Base-by-base conservation (phyloP, 2,888 invertebrate genomes). In the Podotricha telesiphe region DNA sequence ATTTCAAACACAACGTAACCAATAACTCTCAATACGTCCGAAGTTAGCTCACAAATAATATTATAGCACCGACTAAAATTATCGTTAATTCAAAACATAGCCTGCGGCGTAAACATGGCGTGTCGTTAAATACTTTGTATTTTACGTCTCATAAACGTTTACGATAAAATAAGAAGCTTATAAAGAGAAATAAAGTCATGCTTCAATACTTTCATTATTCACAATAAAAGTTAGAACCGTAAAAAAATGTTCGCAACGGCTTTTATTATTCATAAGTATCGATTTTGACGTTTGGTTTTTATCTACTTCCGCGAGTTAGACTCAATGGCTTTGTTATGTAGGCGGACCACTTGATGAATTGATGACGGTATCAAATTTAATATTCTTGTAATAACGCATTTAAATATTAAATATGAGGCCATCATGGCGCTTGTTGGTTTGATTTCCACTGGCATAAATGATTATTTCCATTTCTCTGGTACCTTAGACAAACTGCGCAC, bases 81-180 rank as follows among this genome's bases (percentile, higher is more conserved):
- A 74, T 67, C 68, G 62, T 67, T 72, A 68, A 71, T 70, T 62
- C 68, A 34, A 69, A 73, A 70, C 67, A 65, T 56, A 65, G 65
- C 70, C 72, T 48, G 69, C 20, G 67, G 72, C 63, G 67, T 65
- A 68, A 73, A 73, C 69, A 68, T 66, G 72, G 67, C 66, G 53
- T 37, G 20, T 71, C 73, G 71, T 73, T 73, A 75, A 75, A 72
- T 68, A 72, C 68, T 73, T 70, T 65, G 68, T 69, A 71, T 70
- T 73, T 73, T 71, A 75, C 69, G 72, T 72, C 67, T 63, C 69
- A 73, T 74, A 73, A 73, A 71, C 71, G 63, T 65, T 67, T 56
- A 68, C 63, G 69, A 72, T 72, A 65, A 71, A 72, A 69, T 72
- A 65, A 73, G 67, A 62, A 71, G 69, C 69, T 70, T 64, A 65